Evolutionary conservation across 2,113 vertebrate genomes (phyloP), one percentile per base, ranked within the genome.

Genomic region (Pangasianodon gigas): DNA sequence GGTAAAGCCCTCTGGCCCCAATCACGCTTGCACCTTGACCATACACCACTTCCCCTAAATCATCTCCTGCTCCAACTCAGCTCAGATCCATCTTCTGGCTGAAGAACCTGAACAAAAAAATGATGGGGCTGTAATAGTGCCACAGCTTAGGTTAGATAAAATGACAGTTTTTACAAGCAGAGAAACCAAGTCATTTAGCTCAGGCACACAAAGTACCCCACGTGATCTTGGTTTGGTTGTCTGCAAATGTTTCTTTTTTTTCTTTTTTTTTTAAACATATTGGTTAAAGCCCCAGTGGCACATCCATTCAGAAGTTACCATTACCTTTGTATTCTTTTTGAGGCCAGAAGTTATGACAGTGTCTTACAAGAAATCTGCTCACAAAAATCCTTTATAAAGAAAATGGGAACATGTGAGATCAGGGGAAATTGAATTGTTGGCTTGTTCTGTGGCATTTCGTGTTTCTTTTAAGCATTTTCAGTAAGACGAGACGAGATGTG

Each of bases 1-100:
- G 96, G 96, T 96, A 96, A 96, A 95, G 91, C 93, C 90, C 85
- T 89, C 89, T 86, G 90, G 84, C 90, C 94, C 91, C 85, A 89
- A 90, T 90, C 91, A 93, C 75, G 91, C 88, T 90, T 91, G 92
- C 92, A 93, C 91, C 67, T 90, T 67, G 86, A 90, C 74, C 90
- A 92, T 88, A 91, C 90, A 91, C 56, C 56, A 71, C 69, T 89
- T 87, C 84, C 89, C 92, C 90, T 90, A 75, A 92, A 86, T 91
- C 37, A 90, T 87, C 56, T 81, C 87, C 88, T 85, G 84, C 37
- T 86, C 52, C 89, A 89, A 71, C 79, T 88, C 81, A 90, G 92
- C 60, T 86, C 85, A 88, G 79, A 74, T 41, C 65, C 62, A 88
- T n/a, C 48, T 74, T 77, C 86, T 90, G 77, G 77, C 32, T 84